These are phyloP conservation scores for Temnothorax longispinosus DNA, from an alignment of 1,140 invertebrate genomes.

Conservation along the genomic window DNA sequence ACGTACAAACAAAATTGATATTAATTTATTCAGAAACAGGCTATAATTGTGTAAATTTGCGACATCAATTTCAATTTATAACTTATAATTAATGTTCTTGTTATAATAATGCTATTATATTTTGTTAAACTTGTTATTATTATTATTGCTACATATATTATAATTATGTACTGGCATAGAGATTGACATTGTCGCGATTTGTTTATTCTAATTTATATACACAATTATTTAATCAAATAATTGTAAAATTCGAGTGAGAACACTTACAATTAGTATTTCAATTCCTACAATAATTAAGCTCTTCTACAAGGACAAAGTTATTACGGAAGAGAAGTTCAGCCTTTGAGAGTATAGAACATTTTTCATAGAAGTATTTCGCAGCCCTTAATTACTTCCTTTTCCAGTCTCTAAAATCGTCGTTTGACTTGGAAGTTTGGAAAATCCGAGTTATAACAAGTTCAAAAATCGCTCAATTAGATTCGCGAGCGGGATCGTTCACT, in stretches of 20 bases:
- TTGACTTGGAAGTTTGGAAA: constrained; percentile 53
- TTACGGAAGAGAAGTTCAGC: neutral
- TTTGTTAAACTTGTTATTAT: constrained; percentile 19
- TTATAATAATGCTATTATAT: constrained; percentile 10
- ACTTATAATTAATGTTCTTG: constrained; percentile 23
- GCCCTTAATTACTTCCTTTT: constrained; percentile 53
- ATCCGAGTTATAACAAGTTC: constrained; percentile 66
- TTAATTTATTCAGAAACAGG: constrained; percentile 21
- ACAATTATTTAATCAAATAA: constrained; percentile 16
- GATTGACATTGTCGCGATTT: neutral
- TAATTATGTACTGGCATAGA: neutral
- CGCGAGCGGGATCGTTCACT: constrained; percentile 33
- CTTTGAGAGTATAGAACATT: constrained; percentile 21
- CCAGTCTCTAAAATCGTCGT: constrained; percentile 28
- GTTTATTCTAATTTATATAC: constrained; percentile 5
- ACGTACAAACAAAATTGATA: neutral
- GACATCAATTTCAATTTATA: constrained; percentile 28
- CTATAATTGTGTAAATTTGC: constrained; percentile 1
- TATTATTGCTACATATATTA: constrained; percentile 3
- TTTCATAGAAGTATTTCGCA: constrained; percentile 18
- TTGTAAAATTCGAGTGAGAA: neutral
- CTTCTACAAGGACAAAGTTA: neutral
- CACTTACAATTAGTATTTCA: neutral
- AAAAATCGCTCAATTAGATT: constrained; percentile 71
- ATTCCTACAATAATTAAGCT: constrained; percentile 16